Percentiles rank a stretch among this genome's conserved stretches.
Evolutionary conservation across 2,113 vertebrate species (phyloP).

Genomic region (Lampris megalopsis): DNA sequence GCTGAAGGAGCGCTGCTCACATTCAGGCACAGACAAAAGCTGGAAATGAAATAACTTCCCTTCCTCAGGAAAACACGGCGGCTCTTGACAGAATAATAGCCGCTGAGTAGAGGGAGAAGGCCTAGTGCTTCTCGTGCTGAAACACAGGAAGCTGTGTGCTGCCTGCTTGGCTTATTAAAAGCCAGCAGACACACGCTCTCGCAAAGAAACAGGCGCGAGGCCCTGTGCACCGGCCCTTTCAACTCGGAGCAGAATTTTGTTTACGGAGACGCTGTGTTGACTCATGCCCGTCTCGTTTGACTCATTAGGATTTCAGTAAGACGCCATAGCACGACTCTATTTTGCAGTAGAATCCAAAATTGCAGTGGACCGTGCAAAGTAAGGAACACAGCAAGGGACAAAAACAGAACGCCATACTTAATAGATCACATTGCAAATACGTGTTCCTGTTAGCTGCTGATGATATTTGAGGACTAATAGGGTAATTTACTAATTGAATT

Average conservation of each 20-base stretch:
- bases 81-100: conserved; percentile 98
- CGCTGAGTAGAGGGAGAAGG: conserved; percentile 85
- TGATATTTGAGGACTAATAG: no score
- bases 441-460: no score
- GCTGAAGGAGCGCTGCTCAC: conserved; percentile 97
- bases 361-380: no score
- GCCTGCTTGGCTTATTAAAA: conserved; percentile 88
- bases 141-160: conserved; percentile 91
- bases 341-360: neutral
- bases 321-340: neutral
- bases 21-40: conserved; percentile 97
- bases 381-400: no score
- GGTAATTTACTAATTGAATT: no score
- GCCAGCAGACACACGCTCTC: conserved; percentile 73
- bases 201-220: conserved; percentile 45
- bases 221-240: conserved; percentile 28
- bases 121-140: conserved; percentile 73
- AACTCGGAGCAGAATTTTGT: conserved; percentile 14
- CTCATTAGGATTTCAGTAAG: neutral
- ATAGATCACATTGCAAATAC: no score
- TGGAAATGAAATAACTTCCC: conserved; percentile 99
- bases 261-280: neutral
- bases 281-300: neutral
- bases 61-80: conserved; percentile 86
- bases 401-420: no score